Percentiles rank a stretch among this genome's conserved stretches.
These are phyloP conservation scores for Choristoneura fumiferana DNA, from an alignment of 1,140 invertebrate genomes.

Conservation along the genomic window DNA sequence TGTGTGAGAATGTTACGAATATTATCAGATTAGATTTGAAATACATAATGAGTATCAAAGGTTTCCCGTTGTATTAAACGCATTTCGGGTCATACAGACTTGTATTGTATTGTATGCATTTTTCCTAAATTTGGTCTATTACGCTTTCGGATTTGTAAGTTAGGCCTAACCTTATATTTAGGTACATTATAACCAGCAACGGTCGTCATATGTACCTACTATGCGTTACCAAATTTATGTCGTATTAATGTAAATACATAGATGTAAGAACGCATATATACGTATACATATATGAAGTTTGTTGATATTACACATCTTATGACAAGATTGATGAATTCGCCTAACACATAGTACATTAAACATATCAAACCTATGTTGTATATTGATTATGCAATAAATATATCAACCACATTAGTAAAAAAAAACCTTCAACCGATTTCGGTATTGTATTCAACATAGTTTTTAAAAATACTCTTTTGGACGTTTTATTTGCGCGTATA, in stretches of 20 bases:
- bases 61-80: neutral
- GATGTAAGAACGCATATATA: constrained; percentile 45
- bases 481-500: neutral
- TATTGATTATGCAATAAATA: constrained; percentile 24
- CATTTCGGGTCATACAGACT: neutral
- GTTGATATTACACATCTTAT: constrained; percentile 56
- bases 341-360: constrained; percentile 70
- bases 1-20: constrained; percentile 24
- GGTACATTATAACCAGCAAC: constrained; percentile 51
- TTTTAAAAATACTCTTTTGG: neutral
- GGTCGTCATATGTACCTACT: constrained; percentile 43
- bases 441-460: neutral
- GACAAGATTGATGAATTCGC: constrained; percentile 45
- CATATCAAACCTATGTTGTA: constrained; percentile 65
- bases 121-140: constrained; percentile 1
- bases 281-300: constrained; percentile 41
- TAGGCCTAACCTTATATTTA: too few species aligned
- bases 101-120: neutral
- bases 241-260: constrained; percentile 43
- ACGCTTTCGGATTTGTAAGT: constrained; percentile 24
- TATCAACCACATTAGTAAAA: constrained; percentile 4
- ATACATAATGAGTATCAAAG: neutral
- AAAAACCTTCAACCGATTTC: neutral
- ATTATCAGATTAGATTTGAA: constrained; percentile 12
- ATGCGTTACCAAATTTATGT: constrained; percentile 57